Evolutionary conservation across 2,113 vertebrate species (phyloP), one percentile per base, ranked within the genome.

Genomic region (Dunckerocampus dactyliophorus): DNA sequence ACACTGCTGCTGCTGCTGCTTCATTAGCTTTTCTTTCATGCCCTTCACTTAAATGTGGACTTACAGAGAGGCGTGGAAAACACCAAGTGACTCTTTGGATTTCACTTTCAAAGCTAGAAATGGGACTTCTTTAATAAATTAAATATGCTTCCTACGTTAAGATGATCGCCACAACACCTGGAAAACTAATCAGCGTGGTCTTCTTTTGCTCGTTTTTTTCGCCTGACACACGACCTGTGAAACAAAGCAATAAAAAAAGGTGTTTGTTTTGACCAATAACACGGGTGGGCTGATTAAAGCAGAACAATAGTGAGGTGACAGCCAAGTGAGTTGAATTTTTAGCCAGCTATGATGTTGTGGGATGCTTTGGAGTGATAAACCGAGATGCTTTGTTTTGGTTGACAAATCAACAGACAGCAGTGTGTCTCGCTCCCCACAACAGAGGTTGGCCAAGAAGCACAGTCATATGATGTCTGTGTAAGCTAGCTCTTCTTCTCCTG

Each of bases 231-330:
- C 77, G 86, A 90, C 79, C 62, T 85, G 74, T 90, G 86, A 91
- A 92, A 85, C 81, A 89, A 76, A 87, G 75, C 82, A 87, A 82
- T 83, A 86, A 88, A 85, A 89, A 69, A 47, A 46, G 79, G 77
- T 87, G 84, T 92, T 93, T 93, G 80, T 88, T 89, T 91, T 93
- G 89, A 86, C 82, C 81, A 67, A 89, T 92, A 89, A 89, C 76
- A 83, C 49, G 46, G 56, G 81, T 83, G 54, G 59, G 77, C 67
- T 69, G 78, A 92, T 91, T 88, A 90, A 76, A 51, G 62, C 55
- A 31, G n/a, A 56, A 54, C 52, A 34, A 54, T 37, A 15, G 28
- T 8, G 16, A 54, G 28, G 52, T 54, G 28, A 39, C 8, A 1
- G 37, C 37, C 10, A 12, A 39, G 37, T 12, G 9, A 12, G 37